phyloP scores from a whole-genome alignment of 2,888 invertebrate genomes.

The Sisyra terminalis region DNA sequence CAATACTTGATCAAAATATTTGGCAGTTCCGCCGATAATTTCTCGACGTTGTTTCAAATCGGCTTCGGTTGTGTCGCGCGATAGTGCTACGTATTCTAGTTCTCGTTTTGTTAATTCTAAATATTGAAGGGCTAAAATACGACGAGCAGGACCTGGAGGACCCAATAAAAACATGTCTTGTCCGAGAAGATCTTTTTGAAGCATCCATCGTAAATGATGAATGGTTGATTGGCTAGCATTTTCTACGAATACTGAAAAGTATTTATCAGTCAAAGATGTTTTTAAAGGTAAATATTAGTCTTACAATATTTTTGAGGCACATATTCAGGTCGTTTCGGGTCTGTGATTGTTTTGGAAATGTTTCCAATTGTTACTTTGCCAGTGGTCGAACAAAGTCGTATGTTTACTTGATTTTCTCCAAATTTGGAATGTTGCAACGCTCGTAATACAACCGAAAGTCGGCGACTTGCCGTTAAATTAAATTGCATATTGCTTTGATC shows the following conservation, averaged over 20 bases:
- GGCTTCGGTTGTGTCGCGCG: constrained; percentile 91
- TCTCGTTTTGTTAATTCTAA: constrained; percentile 80
- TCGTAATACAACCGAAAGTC: constrained; percentile 2
- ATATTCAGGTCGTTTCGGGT: constrained; percentile 54
- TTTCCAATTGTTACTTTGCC: constrained; percentile 56
- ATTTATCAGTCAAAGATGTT: constrained; percentile 6
- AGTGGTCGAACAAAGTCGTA: constrained; percentile 30
- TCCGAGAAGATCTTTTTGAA: constrained; percentile 82
- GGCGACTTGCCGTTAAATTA: constrained; percentile 1
- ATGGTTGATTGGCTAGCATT: constrained; percentile 53
- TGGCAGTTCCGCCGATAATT: constrained; percentile 72
- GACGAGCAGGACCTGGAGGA: constrained; percentile 67
- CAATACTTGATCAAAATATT: constrained; percentile 88
- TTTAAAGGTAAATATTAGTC: constrained; percentile 18
- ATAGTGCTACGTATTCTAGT: constrained; percentile 83
- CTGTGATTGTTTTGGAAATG: constrained; percentile 44
- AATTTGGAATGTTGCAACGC: constrained; percentile 1
- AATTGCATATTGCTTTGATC: constrained; percentile 2
- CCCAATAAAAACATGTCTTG: constrained; percentile 95
- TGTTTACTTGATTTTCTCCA: constrained; percentile 12
- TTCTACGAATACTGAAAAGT: constrained; percentile 30
- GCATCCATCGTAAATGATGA: constrained; percentile 83
- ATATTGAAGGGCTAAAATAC: constrained; percentile 74
- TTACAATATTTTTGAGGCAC: constrained; percentile 75
- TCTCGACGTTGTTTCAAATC: constrained; percentile 93